Evolutionary conservation across 1,140 invertebrate species (phyloP).

Genomic region (Drosophila equinoxialis): DNA sequence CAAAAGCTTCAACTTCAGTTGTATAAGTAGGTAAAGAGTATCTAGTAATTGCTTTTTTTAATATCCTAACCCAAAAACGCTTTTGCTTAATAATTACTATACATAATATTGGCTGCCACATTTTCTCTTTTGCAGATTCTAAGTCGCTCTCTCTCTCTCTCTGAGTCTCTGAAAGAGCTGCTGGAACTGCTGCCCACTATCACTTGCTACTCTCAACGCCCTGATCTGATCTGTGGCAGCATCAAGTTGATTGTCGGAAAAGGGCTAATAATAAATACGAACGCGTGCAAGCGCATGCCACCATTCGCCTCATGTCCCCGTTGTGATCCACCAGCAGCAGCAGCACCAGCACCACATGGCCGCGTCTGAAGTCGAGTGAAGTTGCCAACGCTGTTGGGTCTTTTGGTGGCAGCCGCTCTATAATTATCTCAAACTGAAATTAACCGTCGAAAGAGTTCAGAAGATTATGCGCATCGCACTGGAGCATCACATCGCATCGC

Average conservation of each 20-base stretch:
- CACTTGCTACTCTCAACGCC: constrained; percentile 78
- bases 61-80: constrained; percentile 4
- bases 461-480: constrained; percentile 73
- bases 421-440: constrained; percentile 83
- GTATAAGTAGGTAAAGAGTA: too few relatives aligned
- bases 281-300: constrained; percentile 76
- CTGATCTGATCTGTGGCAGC: constrained; percentile 54
- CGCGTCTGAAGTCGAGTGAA: neutral
- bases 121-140: constrained; percentile 24
- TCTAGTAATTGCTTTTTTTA: too few relatives aligned
- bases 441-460: constrained; percentile 82
- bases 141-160: neutral
- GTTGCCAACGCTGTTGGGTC: constrained; percentile 22
- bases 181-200: constrained; percentile 60
- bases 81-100: constrained; percentile 51
- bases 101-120: constrained; percentile 33
- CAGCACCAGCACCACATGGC: too few relatives aligned
- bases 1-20: constrained; percentile 30
- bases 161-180: neutral
- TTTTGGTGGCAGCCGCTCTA: constrained; percentile 78
- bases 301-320: constrained; percentile 24
- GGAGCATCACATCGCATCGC: constrained; percentile 21
- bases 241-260: constrained; percentile 53
- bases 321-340: constrained; percentile 33
- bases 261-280: constrained; percentile 78